Evolutionary conservation across 1,140 invertebrate species (phyloP).

Genomic region (Acromyrmex charruanus): DNA sequence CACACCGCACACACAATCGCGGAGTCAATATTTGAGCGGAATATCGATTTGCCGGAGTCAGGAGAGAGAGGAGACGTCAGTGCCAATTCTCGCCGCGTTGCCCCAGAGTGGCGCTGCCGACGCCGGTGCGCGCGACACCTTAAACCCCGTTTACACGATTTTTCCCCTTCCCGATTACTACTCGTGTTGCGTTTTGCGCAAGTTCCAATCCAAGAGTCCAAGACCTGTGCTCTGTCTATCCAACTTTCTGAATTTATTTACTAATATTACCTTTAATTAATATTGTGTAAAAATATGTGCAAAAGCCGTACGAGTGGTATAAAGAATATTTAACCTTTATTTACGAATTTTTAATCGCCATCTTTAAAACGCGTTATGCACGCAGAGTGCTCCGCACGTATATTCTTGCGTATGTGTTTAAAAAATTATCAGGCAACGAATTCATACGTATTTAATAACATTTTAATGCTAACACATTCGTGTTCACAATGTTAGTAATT

Average conservation of each 20-base stretch:
- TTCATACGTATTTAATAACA: neutral
- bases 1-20: constrained; percentile 81
- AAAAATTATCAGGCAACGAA: neutral
- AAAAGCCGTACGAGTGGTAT: neutral
- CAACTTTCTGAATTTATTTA: neutral
- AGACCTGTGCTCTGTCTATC: neutral
- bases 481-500: constrained; percentile 11
- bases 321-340: neutral
- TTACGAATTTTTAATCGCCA: neutral
- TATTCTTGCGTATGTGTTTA: neutral
- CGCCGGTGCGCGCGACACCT: neutral
- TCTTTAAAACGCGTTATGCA: neutral
- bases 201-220: neutral
- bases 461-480: neutral
- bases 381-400: neutral
- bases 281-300: neutral
- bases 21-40: constrained; percentile 85
- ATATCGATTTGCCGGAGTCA: constrained; percentile 83
- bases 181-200: no score
- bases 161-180: neutral
- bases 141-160: constrained; percentile 18
- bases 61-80: constrained; percentile 63
- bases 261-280: neutral
- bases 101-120: constrained; percentile 11
- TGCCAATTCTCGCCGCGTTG: constrained; percentile 63